Evolutionary conservation across 1,140 invertebrate genomes (phyloP).

Genomic region (Habropoda laboriosa): DNA sequence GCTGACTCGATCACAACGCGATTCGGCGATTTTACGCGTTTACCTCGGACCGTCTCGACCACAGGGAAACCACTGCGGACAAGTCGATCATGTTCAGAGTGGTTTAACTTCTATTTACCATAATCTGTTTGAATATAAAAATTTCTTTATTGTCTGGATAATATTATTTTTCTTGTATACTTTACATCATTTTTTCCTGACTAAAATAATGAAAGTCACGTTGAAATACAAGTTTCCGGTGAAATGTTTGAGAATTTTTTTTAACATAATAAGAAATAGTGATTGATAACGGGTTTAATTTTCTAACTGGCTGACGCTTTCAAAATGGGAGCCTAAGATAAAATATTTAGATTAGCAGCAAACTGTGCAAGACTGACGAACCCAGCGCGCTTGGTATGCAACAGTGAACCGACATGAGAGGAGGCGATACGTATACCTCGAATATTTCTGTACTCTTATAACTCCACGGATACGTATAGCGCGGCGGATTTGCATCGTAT

Average conservation of each 20-base stretch:
- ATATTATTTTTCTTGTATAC: no score
- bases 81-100: no score
- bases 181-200: no score
- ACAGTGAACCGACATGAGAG: conserved; percentile 6
- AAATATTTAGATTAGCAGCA: conserved; percentile 50
- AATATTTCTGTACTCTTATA: conserved; percentile 23
- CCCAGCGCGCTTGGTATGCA: conserved; percentile 32
- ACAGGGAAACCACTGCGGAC: no score
- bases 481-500: neutral
- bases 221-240: neutral
- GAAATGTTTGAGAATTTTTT: neutral
- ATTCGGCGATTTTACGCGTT: neutral
- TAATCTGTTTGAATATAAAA: neutral
- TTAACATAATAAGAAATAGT: neutral
- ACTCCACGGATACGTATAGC: neutral
- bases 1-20: neutral
- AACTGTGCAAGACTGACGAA: conserved; percentile 40
- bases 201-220: no score
- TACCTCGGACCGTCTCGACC: no score
- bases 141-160: no score
- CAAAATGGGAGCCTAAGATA: conserved; percentile 43
- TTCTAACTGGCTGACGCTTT: conserved; percentile 12
- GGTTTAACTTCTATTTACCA: neutral
- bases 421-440: conserved; percentile 12
- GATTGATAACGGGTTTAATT: conserved; percentile 30